phyloP scores from a whole-genome alignment of 2,797 vertebrate species.

The Sebastes umbrosus region DNA sequence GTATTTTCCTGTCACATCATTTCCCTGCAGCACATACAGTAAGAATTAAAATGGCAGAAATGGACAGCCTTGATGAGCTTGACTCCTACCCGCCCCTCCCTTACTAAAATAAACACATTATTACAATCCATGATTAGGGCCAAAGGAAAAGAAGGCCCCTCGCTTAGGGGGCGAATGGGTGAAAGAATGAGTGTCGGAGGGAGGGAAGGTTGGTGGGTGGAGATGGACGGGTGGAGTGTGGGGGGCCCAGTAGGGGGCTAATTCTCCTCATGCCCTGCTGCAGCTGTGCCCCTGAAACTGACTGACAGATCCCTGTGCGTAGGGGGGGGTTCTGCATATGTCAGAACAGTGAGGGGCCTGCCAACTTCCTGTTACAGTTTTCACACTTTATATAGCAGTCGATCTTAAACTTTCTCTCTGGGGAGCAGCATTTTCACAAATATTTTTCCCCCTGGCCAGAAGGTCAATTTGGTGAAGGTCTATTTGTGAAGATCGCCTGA shows the following conservation, averaged over 20 bases:
- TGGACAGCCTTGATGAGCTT: constrained; percentile 68
- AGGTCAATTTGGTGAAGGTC: constrained; percentile 3
- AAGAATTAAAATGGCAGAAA: constrained; percentile 75
- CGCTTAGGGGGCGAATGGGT: constrained; percentile 74
- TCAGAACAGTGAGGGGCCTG: constrained; percentile 83
- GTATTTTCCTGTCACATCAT: constrained; percentile 13
- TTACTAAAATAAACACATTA: constrained; percentile 90
- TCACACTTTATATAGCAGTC: constrained; percentile 56
- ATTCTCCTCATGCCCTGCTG: constrained; percentile 93
- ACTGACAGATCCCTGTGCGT: constrained; percentile 89
- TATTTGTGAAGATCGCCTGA: not conserved
- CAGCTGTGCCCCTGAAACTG: constrained; percentile 94
- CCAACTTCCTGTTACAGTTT: constrained; percentile 66
- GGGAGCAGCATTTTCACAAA: constrained; percentile 3
- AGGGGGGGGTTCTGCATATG: constrained; percentile 81
- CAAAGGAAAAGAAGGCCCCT: constrained; percentile 87
- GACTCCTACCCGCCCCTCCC: constrained; percentile 73
- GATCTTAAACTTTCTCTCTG: constrained; percentile 44
- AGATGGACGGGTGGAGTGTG: constrained; percentile 82
- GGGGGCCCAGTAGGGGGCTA: constrained; percentile 94
- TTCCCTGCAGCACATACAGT: constrained; percentile 47
- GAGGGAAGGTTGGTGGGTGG: constrained; percentile 79
- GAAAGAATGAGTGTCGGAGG: constrained; percentile 79
- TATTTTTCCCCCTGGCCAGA: not conserved
- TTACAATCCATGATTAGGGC: constrained; percentile 93